phyloP scores from a whole-genome alignment of 2,797 vertebrate species.

The Chelidonichthys spinosus region DNA sequence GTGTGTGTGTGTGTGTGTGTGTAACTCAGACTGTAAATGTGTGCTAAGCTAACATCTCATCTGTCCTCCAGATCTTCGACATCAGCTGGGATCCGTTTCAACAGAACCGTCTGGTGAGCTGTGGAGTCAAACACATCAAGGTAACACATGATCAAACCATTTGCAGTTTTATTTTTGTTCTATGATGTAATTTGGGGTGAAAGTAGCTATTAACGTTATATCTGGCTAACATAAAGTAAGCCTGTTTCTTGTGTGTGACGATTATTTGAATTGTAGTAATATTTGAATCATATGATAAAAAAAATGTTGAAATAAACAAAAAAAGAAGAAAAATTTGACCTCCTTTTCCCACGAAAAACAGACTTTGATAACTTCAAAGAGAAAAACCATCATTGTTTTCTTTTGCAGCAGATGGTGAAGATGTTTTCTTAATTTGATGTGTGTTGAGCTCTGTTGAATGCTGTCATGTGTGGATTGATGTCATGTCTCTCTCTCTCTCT shows the following conservation, averaged over 20 bases:
- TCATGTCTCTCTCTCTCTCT: neutral
- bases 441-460: neutral
- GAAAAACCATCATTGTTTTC: neutral
- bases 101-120: conserved; percentile 92
- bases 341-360: too few relatives aligned
- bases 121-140: conserved; percentile 98
- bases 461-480: too few relatives aligned
- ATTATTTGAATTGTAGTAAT: too few relatives aligned
- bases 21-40: neutral
- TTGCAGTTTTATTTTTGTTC: too few relatives aligned
- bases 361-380: too few relatives aligned
- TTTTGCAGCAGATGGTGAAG: neutral
- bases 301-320: too few relatives aligned
- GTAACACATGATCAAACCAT: conserved; percentile 74
- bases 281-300: too few relatives aligned
- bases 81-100: conserved; percentile 96
- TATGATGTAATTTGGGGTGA: too few relatives aligned
- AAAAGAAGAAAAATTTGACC: too few relatives aligned
- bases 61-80: conserved; percentile 92
- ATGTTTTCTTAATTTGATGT: neutral
- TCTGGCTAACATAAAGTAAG: too few relatives aligned
- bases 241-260: too few relatives aligned
- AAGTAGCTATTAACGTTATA: too few relatives aligned
- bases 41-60: conserved; percentile 3
- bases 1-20: conserved; percentile 7